These are phyloP conservation scores for Sander lucioperca DNA, from an alignment of 2,113 vertebrate genomes.

Conservation along the genomic window DNA sequence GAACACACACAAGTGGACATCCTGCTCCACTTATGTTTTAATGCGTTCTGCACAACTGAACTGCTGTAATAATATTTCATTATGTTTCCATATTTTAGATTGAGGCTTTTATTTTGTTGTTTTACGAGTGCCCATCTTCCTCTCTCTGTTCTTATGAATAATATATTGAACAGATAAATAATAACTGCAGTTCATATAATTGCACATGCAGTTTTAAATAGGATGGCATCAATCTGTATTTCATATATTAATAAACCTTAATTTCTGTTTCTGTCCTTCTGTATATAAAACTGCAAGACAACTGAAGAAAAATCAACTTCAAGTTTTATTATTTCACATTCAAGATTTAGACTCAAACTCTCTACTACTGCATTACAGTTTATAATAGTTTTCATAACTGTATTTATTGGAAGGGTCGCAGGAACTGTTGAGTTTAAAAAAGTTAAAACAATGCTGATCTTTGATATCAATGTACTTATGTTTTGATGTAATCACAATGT, in stretches of 20 bases:
- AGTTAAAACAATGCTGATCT: too few species aligned
- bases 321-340: background rate
- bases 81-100: constrained; percentile 25
- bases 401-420: too few species aligned
- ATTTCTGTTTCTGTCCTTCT: constrained; percentile 31
- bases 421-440: too few species aligned
- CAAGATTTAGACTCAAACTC: too few species aligned
- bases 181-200: constrained; percentile 8
- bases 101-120: constrained; percentile 50
- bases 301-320: background rate
- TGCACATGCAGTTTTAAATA: constrained; percentile 36
- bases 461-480: too few species aligned
- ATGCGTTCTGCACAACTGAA: constrained; percentile 24
- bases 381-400: too few species aligned
- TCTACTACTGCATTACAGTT: too few species aligned
- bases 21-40: background rate
- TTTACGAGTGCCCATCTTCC: constrained; percentile 44
- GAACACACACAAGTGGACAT: background rate
- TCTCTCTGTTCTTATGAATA: constrained; percentile 37
- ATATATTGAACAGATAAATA: constrained; percentile 31
- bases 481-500: too few species aligned
- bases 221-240: constrained; percentile 36
- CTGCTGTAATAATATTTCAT: constrained; percentile 34
- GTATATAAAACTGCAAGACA: background rate
- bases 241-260: constrained; percentile 40